These are phyloP conservation scores for Mormyrus hasselquistii DNA, from an alignment of 2,797 vertebrate species.

Conservation along the genomic window DNA sequence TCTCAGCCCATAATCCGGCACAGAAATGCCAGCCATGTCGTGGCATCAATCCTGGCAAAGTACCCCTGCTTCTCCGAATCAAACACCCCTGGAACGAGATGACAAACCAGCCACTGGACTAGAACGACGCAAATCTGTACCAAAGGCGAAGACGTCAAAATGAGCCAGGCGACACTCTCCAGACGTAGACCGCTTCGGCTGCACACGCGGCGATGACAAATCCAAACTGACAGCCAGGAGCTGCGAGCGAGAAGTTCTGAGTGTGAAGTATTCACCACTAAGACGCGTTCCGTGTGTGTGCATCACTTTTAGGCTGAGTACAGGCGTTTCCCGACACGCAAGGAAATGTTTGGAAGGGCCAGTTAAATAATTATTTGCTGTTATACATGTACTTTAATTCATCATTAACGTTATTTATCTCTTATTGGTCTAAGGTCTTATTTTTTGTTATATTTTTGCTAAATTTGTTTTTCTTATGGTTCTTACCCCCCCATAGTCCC, in stretches of 20 bases:
- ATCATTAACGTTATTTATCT: background rate
- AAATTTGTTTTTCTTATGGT: background rate
- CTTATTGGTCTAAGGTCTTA: background rate
- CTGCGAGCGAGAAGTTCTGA: background rate
- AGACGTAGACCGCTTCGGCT: background rate
- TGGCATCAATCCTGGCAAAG: background rate
- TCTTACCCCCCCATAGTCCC: background rate
- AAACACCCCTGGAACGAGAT: background rate
- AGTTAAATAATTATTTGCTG: background rate
- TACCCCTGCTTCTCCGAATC: background rate
- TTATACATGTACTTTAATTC: background rate
- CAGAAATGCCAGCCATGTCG: background rate
- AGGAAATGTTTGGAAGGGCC: background rate
- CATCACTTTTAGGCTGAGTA: background rate
- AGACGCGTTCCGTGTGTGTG: background rate
- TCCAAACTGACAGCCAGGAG: background rate
- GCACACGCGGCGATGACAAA: background rate
- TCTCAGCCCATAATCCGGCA: background rate
- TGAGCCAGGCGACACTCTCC: background rate
- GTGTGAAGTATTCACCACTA: background rate
- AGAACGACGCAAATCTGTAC: background rate
- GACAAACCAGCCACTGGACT: background rate
- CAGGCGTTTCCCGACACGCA: background rate
- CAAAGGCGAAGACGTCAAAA: background rate
- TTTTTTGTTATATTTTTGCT: background rate